Percentiles rank a stretch among this genome's conserved stretches.
These are phyloP conservation scores for Pangasius sanitwongsei DNA, from an alignment of 2,797 vertebrate genomes.

Conservation along the genomic window DNA sequence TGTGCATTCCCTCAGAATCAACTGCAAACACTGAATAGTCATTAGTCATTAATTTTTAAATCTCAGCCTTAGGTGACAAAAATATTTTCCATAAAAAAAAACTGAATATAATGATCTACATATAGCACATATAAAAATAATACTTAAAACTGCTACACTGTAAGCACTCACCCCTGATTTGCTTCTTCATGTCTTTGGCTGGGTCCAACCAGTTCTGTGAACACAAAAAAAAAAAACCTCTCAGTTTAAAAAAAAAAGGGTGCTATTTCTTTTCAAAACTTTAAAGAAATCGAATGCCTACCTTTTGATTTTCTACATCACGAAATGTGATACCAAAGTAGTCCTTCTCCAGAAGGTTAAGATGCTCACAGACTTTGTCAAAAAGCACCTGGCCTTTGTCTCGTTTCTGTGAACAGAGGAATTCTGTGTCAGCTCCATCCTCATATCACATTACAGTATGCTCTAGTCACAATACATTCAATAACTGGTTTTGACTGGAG, in stretches of 20 bases:
- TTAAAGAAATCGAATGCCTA: constrained; percentile 50
- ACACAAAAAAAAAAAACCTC: background rate
- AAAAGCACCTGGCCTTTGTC: constrained; percentile 86
- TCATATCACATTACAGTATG: constrained; percentile 4
- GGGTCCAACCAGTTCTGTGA: constrained; percentile 95
- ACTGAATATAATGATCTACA: background rate
- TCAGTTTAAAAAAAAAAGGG: background rate
- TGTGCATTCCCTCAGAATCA: background rate
- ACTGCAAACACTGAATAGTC: background rate
- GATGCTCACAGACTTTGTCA: constrained; percentile 91
- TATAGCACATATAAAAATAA: background rate
- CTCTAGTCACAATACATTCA: background rate
- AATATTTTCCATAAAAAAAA: background rate
- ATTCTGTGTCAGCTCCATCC: background rate
- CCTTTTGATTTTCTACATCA: constrained; percentile 94
- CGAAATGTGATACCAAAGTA: constrained; percentile 90
- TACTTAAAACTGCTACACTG: background rate
- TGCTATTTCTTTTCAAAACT: background rate
- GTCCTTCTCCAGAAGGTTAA: constrained; percentile 94
- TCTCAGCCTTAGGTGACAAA: background rate
- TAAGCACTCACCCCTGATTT: constrained; percentile 88
- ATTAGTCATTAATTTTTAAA: background rate
- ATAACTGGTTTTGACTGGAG: background rate
- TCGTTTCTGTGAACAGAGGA: constrained; percentile 79
- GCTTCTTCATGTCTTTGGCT: constrained; percentile 95